Evolutionary conservation across 2,888 invertebrate species (phyloP).

Genomic region (Brachyopa scutellaris): DNA sequence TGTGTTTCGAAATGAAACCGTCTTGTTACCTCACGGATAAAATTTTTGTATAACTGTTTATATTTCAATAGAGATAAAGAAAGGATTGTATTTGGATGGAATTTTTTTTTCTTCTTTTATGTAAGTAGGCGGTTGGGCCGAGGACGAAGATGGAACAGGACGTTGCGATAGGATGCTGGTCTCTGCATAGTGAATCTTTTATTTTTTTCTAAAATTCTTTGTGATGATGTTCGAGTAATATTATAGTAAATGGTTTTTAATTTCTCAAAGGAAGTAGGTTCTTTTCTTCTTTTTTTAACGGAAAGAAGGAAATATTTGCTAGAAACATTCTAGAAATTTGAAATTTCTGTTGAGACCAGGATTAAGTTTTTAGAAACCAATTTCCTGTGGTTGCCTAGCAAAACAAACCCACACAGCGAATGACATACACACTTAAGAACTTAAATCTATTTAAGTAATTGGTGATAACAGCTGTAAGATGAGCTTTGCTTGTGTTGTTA

Average conservation of each 20-base stretch:
- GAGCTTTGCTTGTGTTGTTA: too few species aligned
- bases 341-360: too few species aligned
- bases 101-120: slow-evolving; percentile 35
- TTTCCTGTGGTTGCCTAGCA: too few species aligned
- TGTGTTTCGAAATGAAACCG: slow-evolving; percentile 70
- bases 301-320: too few species aligned
- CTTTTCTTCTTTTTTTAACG: background rate
- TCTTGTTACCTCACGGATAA: slow-evolving; percentile 69
- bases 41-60: slow-evolving; percentile 67
- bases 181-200: slow-evolving; percentile 10
- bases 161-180: slow-evolving; percentile 27
- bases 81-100: slow-evolving; percentile 67
- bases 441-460: too few species aligned
- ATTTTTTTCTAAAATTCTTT: slow-evolving; percentile 46
- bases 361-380: too few species aligned
- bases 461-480: too few species aligned
- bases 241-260: slow-evolving; percentile 53
- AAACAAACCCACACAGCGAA: too few species aligned
- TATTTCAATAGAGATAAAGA: slow-evolving; percentile 61
- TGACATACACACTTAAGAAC: too few species aligned
- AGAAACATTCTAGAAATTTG: too few species aligned
- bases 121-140: slow-evolving; percentile 25
- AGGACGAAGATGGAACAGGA: slow-evolving; percentile 32
- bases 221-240: slow-evolving; percentile 33
- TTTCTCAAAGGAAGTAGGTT: too few species aligned